Evolutionary conservation across 2,797 vertebrate species (phyloP).

Genomic region (Taeniopygia guttata): DNA sequence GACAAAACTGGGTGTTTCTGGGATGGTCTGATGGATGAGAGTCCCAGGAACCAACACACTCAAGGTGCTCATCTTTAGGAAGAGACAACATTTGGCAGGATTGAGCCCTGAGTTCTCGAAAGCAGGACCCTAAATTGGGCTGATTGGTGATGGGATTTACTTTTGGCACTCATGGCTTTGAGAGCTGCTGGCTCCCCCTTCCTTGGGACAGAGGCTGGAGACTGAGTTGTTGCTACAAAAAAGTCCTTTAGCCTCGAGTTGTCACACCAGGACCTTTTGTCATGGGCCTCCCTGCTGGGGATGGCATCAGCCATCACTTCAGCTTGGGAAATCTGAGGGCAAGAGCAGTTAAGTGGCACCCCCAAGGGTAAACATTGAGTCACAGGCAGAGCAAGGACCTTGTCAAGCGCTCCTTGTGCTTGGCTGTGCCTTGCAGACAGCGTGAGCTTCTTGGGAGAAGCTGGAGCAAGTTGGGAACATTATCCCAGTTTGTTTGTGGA

Average conservation of each 20-base stretch:
- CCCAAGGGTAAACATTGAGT: background rate
- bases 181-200: background rate
- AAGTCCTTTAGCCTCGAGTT: background rate
- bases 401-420: background rate
- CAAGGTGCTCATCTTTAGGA: background rate
- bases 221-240: background rate
- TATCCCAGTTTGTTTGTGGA: background rate
- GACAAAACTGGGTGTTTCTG: background rate
- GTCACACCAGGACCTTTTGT: background rate
- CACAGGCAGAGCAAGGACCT: background rate
- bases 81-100: background rate
- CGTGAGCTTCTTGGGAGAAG: background rate
- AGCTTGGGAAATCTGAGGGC: background rate
- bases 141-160: background rate
- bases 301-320: background rate
- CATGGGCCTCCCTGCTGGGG: background rate
- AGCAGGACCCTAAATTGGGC: background rate
- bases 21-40: background rate
- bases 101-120: background rate
- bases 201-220: background rate
- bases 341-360: background rate
- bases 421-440: background rate
- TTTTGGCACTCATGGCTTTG: background rate
- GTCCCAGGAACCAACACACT: background rate
- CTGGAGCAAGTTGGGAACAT: accelerated